These are phyloP conservation scores for Holothuria glaberrima DNA, from an alignment of 35 echinoderm and acorn worm species.

Conservation along the genomic window DNA sequence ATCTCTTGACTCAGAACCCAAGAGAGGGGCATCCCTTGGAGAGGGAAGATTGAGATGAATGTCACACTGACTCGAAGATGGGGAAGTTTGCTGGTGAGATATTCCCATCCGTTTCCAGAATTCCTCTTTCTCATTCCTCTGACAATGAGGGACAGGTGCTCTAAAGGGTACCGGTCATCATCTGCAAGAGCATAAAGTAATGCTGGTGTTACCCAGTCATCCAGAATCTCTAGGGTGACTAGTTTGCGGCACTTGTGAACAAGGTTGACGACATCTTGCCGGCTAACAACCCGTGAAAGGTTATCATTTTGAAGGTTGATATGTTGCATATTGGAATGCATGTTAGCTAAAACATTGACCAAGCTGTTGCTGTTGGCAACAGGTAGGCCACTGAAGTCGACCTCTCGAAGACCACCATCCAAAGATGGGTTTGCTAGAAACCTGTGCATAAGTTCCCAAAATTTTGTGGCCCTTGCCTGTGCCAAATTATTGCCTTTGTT, in stretches of 20 bases:
- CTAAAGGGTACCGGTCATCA: constrained; percentile 55
- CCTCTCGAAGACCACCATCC: constrained; percentile 62
- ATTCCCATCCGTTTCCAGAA: constrained; percentile 72
- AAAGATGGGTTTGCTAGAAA: constrained; percentile 53
- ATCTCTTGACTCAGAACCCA: constrained; percentile 83
- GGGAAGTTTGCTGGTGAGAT: constrained; percentile 58
- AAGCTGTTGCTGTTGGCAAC: constrained; percentile 67
- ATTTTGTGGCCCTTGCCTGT: constrained; percentile 48
- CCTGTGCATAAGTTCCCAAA: constrained; percentile 61
- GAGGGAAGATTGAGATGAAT: constrained; percentile 87
- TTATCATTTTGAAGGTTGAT: constrained; percentile 90
- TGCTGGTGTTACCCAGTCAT: constrained; percentile 80
- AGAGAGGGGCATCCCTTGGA: constrained; percentile 75
- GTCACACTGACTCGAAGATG: constrained; percentile 77
- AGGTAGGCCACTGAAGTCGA: constrained; percentile 76
- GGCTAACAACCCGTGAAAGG: constrained; percentile 71
- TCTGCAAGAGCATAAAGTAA: constrained; percentile 71
- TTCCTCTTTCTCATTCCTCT: constrained; percentile 81
- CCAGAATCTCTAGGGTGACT: constrained; percentile 63
- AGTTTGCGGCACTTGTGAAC: constrained; percentile 82
- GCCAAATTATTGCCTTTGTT: constrained; percentile 47
- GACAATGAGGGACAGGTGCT: constrained; percentile 81
- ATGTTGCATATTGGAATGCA: constrained; percentile 73
- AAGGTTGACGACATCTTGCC: constrained; percentile 68
- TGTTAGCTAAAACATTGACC: constrained; percentile 77